Conservation (phyloP, 2,888 invertebrate species). For the Eurois occulta region DNA sequence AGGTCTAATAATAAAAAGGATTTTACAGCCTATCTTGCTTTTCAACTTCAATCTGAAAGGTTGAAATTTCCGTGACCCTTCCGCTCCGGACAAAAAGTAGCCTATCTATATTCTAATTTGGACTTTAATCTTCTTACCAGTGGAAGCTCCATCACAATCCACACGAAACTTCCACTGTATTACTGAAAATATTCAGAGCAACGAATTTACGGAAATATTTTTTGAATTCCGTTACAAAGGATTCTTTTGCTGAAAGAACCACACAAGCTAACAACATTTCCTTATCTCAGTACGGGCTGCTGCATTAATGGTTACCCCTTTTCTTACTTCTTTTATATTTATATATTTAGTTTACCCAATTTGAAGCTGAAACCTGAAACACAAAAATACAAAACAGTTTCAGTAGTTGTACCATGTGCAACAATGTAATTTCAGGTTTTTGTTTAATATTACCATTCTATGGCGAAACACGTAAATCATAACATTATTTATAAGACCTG, state of each 20-base stretch:
- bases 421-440: neutral
- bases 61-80: constrained; percentile 59
- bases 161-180: constrained; percentile 33
- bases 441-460: neutral
- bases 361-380: neutral
- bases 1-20: constrained; percentile 38
- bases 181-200: constrained; percentile 47
- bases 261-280: constrained; percentile 13
- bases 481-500: no score
- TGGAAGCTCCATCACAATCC: constrained; percentile 51
- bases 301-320: constrained; percentile 6
- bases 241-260: constrained; percentile 21
- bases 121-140: constrained; percentile 60
- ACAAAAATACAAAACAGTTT: neutral
- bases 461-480: no score
- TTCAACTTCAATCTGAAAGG: constrained; percentile 55
- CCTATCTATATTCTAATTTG: constrained; percentile 64
- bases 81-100: constrained; percentile 49
- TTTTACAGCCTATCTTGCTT: constrained; percentile 47
- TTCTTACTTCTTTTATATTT: constrained; percentile 11
- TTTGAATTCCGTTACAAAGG: constrained; percentile 16
- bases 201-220: constrained; percentile 22
- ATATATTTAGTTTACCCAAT: neutral
- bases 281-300: neutral
- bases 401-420: neutral